Base-by-base conservation (phyloP, 2,113 vertebrate genomes). In the Pelvicachromis taeniatus region DNA sequence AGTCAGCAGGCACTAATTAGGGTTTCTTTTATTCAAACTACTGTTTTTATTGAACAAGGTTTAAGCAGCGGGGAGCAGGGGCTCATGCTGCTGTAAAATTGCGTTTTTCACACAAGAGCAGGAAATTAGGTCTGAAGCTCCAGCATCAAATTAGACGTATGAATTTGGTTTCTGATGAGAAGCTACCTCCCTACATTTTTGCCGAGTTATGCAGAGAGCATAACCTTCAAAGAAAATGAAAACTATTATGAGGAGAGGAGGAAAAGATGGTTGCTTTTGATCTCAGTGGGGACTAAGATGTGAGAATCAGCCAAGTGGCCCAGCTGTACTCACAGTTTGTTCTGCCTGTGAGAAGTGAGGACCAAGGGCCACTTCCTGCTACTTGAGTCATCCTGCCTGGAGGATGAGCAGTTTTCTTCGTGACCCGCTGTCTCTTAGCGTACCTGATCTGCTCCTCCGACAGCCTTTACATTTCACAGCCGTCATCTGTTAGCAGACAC, bases 1-100 rank as follows among this genome's bases (percentile, higher is more conserved):
- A 93, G 94, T 94, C 93, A 94, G 93, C 94, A 93, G 91, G 91
- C 91, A 79, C 91, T 95, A 95, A 95, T 95, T 94, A 92, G 90
- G 81, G 82, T 87, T 94, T 90, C 90, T 94, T 93, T 94, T 93
- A 94, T 94, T 94, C 89, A 91, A 92, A 94, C 91, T 81, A 88
- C 87, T 93, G 95, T 93, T 95, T 92, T 94, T 89, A 93, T 93
- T 93, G 90, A 93, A 92, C 91, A 85, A 79, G 88, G 88, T 91
- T 92, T 87, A 91, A 90, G 82, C 92, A 90, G 93, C 87, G 23
- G 93, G 92, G 92, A 89, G 84, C 79, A 40, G 83, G 53, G 70
- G 85, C 88, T 93, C 92, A 75, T 23, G 90, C 92, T 88, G 92
- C 80, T 92, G 83, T 50, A 88, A 92, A 92, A 92, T 87, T 89